A percentile compares a stretch with the other conserved stretches of the same genome.
phyloP scores from a whole-genome alignment of 2,113 vertebrate genomes.

The Rhineura floridana region DNA sequence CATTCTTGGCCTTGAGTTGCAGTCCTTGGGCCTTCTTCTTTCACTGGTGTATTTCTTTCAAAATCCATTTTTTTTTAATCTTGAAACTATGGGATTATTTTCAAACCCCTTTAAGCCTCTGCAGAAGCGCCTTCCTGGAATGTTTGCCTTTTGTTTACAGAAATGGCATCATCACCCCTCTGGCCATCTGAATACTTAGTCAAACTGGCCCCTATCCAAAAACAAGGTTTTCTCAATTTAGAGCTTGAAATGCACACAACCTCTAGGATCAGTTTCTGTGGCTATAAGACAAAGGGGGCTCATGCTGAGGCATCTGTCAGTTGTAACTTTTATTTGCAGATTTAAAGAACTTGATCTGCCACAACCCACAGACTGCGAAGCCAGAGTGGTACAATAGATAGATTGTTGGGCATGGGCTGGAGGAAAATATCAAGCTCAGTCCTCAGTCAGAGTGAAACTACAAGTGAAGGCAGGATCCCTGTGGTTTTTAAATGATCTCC shows the following conservation, averaged over 20 bases:
- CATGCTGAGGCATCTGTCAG: not conserved
- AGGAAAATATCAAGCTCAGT: not conserved
- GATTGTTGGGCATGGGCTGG: not conserved
- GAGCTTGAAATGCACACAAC: not conserved
- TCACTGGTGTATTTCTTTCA: not conserved
- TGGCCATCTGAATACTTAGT: fast-evolving
- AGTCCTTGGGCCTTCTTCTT: not conserved
- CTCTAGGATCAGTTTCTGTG: not conserved
- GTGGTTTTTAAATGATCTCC: not conserved
- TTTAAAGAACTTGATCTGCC: not conserved
- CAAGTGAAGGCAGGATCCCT: not conserved
- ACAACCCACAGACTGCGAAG: not conserved
- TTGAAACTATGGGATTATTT: not conserved
- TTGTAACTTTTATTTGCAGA: not conserved
- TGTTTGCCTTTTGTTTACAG: slow-evolving; percentile 1
- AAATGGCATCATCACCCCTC: not conserved
- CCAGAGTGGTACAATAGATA: not conserved
- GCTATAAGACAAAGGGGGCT: not conserved
- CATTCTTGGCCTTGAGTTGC: not conserved
- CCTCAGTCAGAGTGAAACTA: not conserved
- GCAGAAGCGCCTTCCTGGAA: slow-evolving; percentile 3
- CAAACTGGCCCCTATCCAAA: not conserved
- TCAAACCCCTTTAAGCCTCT: slow-evolving; percentile 15
- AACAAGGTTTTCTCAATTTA: not conserved
- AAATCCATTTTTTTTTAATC: not conserved